Percentiles rank a stretch among this genome's conserved stretches.
Evolutionary conservation across 2,113 vertebrate genomes (phyloP).

Genomic region (Tupaia chinensis): DNA sequence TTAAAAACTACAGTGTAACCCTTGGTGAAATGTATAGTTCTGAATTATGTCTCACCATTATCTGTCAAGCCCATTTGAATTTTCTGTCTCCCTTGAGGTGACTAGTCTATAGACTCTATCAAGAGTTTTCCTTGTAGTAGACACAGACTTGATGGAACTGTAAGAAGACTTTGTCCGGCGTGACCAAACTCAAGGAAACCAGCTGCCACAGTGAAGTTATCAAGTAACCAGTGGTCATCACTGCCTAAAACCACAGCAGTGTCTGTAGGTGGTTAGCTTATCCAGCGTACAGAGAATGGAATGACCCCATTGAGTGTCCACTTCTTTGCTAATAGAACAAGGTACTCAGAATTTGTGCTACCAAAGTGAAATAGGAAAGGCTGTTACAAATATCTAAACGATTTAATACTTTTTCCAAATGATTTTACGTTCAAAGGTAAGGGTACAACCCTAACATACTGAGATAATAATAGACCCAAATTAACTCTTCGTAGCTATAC

Average conservation of each 20-base stretch:
- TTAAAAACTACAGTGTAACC: neutral
- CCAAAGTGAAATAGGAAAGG: neutral
- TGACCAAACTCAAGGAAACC: constrained; percentile 6
- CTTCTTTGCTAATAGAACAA: constrained; percentile 19
- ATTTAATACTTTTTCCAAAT: neutral
- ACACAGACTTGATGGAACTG: neutral
- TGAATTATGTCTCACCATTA: constrained; percentile 56
- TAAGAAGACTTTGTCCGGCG: constrained; percentile 52
- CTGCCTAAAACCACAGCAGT: neutral
- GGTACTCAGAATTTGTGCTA: neutral
- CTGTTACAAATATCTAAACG: neutral
- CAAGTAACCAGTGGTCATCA: neutral
- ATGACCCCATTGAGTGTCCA: neutral
- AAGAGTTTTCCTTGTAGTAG: neutral
- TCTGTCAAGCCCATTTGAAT: constrained; percentile 25
- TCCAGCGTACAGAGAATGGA: constrained; percentile 18
- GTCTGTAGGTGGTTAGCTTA: neutral
- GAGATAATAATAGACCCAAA: neutral
- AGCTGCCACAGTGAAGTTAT: constrained; percentile 13
- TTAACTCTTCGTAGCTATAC: neutral
- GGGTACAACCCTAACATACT: neutral
- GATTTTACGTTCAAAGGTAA: constrained; percentile 29
- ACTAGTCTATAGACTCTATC: neutral
- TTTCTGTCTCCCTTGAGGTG: constrained; percentile 31
- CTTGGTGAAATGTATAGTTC: constrained; percentile 61